Conservation (phyloP, 1,140 invertebrate genomes). For the Nymphalis io region DNA sequence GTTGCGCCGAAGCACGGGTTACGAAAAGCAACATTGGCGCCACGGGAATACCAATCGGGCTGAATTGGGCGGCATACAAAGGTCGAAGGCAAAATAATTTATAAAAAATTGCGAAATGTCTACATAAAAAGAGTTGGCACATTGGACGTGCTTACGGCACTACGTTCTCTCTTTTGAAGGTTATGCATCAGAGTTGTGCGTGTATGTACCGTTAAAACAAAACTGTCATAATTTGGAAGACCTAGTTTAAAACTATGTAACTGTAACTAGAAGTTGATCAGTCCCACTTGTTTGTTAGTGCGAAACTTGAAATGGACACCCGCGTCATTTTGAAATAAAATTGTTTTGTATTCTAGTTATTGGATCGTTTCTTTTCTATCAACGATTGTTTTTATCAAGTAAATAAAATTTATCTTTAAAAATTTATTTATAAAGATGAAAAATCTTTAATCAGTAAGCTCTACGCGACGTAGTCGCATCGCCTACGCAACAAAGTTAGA, state of each 20-base stretch:
- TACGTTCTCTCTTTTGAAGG: constrained; percentile 79
- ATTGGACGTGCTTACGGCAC: constrained; percentile 73
- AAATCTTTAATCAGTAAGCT: constrained; percentile 17
- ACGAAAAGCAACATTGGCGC: constrained; percentile 67
- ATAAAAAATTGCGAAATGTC: constrained; percentile 75
- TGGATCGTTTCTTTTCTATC: background rate
- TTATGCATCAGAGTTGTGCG: constrained; percentile 60
- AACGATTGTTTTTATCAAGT: background rate
- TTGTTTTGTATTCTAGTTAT: background rate
- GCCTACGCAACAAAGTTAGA: constrained; percentile 42
- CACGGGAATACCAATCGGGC: constrained; percentile 75
- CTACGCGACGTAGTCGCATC: constrained; percentile 57
- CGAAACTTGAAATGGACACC: constrained; percentile 3
- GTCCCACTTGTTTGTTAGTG: constrained; percentile 15
- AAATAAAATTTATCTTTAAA: background rate
- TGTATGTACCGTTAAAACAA: constrained; percentile 74
- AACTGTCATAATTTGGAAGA: constrained; percentile 67
- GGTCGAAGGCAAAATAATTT: constrained; percentile 78
- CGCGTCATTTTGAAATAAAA: background rate
- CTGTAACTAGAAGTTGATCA: constrained; percentile 38
- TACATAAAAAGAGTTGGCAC: constrained; percentile 76
- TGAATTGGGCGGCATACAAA: constrained; percentile 75
- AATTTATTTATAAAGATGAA: background rate
- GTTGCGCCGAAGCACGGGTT: constrained; percentile 58
- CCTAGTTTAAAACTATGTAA: constrained; percentile 49